Evolutionary conservation across 1,140 invertebrate species (phyloP).

Genomic region (Drosophila erecta): DNA sequence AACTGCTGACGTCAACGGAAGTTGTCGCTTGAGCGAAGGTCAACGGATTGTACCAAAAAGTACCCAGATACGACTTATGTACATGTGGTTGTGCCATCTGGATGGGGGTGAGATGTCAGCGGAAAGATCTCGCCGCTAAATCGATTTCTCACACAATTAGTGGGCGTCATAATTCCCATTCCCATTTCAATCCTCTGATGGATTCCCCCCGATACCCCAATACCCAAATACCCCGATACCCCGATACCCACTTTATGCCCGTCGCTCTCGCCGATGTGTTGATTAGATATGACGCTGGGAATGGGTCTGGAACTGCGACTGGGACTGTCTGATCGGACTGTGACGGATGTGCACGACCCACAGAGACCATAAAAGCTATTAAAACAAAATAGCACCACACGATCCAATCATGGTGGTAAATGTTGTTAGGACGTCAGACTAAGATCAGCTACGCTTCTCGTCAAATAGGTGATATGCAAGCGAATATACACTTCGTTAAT

Average conservation of each 20-base stretch:
- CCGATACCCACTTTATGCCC: slow-evolving; percentile 8
- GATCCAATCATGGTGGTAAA: slow-evolving; percentile 41
- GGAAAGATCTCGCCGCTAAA: slow-evolving; percentile 28
- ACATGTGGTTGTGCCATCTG: neutral
- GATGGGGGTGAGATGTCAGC: neutral
- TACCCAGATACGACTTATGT: slow-evolving; percentile 26
- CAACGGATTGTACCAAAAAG: slow-evolving; percentile 28
- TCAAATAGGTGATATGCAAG: neutral
- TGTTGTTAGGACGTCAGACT: slow-evolving; percentile 9
- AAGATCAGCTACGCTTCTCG: slow-evolving; percentile 19
- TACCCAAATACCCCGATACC: neutral
- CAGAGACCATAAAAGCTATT: slow-evolving; percentile 45
- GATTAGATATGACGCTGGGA: slow-evolving; percentile 68
- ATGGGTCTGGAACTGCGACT: slow-evolving; percentile 1
- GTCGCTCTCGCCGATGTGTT: slow-evolving; percentile 30
- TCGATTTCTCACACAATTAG: slow-evolving; percentile 72
- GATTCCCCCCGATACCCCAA: slow-evolving; percentile 7
- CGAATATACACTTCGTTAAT: neutral
- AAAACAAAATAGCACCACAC: slow-evolving; percentile 27
- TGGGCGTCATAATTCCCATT: slow-evolving; percentile 62
- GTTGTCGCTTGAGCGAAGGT: slow-evolving; percentile 49
- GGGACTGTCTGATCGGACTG: slow-evolving; percentile 8
- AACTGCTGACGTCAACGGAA: slow-evolving; percentile 74
- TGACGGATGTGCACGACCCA: slow-evolving; percentile 55
- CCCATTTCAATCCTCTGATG: slow-evolving; percentile 9